Conservation (phyloP, 2,888 invertebrate species). For the Microplitis manilae region DNA sequence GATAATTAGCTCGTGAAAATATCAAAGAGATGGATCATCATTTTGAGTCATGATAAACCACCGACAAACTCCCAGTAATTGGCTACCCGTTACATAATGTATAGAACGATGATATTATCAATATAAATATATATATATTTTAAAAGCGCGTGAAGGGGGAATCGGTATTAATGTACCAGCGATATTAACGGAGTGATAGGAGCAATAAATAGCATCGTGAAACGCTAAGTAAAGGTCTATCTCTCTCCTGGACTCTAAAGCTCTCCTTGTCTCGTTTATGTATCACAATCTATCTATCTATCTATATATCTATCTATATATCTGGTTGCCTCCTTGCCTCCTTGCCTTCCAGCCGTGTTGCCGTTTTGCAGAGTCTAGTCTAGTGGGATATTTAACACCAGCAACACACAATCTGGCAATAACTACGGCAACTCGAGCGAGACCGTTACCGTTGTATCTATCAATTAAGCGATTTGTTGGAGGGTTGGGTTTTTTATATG, state of each 20-base stretch:
- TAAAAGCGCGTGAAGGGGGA: not conserved
- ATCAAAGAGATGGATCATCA: conserved; percentile 7
- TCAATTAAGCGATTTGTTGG: conserved; percentile 37
- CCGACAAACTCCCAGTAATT: conserved; percentile 53
- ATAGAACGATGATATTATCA: conserved; percentile 49
- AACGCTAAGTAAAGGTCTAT: conserved; percentile 27
- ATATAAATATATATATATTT: conserved; percentile 29
- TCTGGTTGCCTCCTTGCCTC: too few relatives aligned
- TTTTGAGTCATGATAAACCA: conserved; percentile 46
- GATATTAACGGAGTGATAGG: conserved; percentile 49
- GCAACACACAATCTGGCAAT: conserved; percentile 15
- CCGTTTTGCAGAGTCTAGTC: not conserved
- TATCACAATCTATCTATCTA: not conserved
- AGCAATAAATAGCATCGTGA: conserved; percentile 44
- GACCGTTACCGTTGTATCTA: conserved; percentile 36
- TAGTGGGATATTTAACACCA: conserved; percentile 26
- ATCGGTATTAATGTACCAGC: conserved; percentile 48
- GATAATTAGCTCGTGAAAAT: conserved; percentile 15
- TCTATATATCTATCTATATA: not conserved
- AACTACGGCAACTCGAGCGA: conserved; percentile 28
- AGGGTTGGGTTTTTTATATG: conserved; percentile 7
- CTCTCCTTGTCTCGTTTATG: conserved; percentile 2
- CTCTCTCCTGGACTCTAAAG: not conserved
- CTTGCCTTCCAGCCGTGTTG: not conserved
- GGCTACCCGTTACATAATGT: conserved; percentile 53